Evolutionary conservation across 1,140 invertebrate species (phyloP).

Genomic region (Caenorhabditis briggsae): DNA sequence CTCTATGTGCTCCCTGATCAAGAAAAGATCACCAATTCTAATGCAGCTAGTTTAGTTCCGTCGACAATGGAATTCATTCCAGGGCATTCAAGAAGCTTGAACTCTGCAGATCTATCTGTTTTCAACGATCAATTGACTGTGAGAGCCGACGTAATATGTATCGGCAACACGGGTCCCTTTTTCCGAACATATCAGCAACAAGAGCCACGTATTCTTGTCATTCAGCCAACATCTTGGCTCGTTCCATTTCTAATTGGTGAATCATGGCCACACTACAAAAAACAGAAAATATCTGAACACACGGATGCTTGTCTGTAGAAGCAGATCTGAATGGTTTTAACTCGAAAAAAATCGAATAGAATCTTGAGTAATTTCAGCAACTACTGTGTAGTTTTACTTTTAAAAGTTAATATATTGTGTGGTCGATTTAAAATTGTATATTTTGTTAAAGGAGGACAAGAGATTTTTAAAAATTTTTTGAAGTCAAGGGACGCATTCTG

Average conservation of each 20-base stretch:
- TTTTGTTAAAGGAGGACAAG: too few species aligned
- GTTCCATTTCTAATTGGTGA: constrained; percentile 67
- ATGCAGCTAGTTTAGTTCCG: constrained; percentile 66
- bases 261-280: constrained; percentile 63
- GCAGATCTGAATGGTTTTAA: neutral
- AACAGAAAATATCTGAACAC: constrained; percentile 67
- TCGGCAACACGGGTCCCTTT: constrained; percentile 65
- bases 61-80: constrained; percentile 67
- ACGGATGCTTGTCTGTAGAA: constrained; percentile 39
- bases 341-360: too few species aligned
- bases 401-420: too few species aligned
- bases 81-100: constrained; percentile 63
- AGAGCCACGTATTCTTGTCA: constrained; percentile 72
- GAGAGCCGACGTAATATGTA: constrained; percentile 63
- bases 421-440: too few species aligned
- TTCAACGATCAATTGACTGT: constrained; percentile 64
- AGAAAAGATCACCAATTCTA: too few species aligned
- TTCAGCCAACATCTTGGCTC: constrained; percentile 65
- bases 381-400: too few species aligned
- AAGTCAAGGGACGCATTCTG: too few species aligned
- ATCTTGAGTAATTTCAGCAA: too few species aligned
- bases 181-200: constrained; percentile 73
- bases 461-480: too few species aligned
- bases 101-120: constrained; percentile 57
- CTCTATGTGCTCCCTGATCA: too few species aligned